These are phyloP conservation scores for Chaunax sp. DNA, from an alignment of 2,797 vertebrate species.

Conservation along the genomic window DNA sequence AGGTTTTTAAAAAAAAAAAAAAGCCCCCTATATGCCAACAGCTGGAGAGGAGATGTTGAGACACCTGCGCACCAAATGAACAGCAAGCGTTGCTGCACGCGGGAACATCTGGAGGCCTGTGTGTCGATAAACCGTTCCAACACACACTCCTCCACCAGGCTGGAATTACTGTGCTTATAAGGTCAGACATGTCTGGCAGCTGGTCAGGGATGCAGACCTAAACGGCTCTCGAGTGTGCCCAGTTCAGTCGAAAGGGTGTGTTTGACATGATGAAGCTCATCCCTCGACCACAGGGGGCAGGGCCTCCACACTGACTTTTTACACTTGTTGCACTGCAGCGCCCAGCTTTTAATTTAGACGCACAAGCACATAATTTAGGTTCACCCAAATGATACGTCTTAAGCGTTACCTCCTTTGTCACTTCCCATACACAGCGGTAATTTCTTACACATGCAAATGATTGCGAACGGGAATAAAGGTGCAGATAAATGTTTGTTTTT, in stretches of 20 bases:
- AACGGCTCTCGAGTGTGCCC: constrained; percentile 37
- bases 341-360: too few species aligned
- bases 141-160: constrained; percentile 61
- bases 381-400: too few species aligned
- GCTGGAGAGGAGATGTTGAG: constrained; percentile 83
- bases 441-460: too few species aligned
- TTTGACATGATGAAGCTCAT: constrained; percentile 74
- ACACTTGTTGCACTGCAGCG: too few species aligned
- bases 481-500: too few species aligned
- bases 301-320: too few species aligned
- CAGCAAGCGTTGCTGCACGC: constrained; percentile 62
- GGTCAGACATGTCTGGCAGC: constrained; percentile 76
- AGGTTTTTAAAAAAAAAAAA: constrained; percentile 61
- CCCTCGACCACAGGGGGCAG: constrained; percentile 23
- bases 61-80: constrained; percentile 86
- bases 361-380: too few species aligned
- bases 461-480: too few species aligned
- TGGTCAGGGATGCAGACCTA: constrained; percentile 71
- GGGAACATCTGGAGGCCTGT: constrained; percentile 82
- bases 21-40: constrained; percentile 73
- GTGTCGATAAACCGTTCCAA: constrained; percentile 66
- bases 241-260: constrained; percentile 39
- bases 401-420: too few species aligned
- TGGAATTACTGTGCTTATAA: constrained; percentile 71
- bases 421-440: too few species aligned